Conservation (phyloP, 2,888 invertebrate genomes). For the Dasypolia templi region DNA sequence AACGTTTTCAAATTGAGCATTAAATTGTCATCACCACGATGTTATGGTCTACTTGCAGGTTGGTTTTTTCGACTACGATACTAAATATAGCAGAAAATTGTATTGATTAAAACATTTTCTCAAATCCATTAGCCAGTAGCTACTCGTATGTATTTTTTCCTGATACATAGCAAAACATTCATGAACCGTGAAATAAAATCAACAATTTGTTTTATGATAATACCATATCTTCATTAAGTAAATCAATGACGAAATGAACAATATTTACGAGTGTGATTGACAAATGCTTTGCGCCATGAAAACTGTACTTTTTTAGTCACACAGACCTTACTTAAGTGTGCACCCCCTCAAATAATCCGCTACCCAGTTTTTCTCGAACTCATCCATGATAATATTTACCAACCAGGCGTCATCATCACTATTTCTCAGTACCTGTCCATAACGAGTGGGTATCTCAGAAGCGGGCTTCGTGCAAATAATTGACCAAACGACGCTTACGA, state of each 20-base stretch:
- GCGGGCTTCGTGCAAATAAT: conserved; percentile 51
- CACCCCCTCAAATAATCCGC: not conserved
- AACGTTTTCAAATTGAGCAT: not conserved
- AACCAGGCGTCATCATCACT: conserved; percentile 1
- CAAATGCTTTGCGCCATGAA: not conserved
- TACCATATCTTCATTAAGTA: too few species aligned
- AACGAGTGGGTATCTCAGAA: conserved; percentile 46
- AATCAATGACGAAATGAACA: too few species aligned
- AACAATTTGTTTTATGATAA: too few species aligned
- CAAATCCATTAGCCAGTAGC: too few species aligned
- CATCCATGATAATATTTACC: conserved; percentile 22
- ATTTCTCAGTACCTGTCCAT: conserved; percentile 46
- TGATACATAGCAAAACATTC: too few species aligned
- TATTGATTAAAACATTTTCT: too few species aligned
- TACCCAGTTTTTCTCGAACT: not conserved
- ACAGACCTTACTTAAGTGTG: not conserved
- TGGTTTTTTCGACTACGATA: not conserved
- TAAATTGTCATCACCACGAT: not conserved
- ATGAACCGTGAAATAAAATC: too few species aligned
- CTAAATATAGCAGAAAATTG: not conserved
- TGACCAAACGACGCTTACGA: conserved; percentile 52
- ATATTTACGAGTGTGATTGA: not conserved
- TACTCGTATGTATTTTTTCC: too few species aligned
- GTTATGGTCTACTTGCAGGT: not conserved
- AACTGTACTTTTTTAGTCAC: not conserved